Percentiles rank a stretch among this genome's conserved stretches.
phyloP scores from a whole-genome alignment of 2,888 invertebrate species.

The Phalangium opilio region DNA sequence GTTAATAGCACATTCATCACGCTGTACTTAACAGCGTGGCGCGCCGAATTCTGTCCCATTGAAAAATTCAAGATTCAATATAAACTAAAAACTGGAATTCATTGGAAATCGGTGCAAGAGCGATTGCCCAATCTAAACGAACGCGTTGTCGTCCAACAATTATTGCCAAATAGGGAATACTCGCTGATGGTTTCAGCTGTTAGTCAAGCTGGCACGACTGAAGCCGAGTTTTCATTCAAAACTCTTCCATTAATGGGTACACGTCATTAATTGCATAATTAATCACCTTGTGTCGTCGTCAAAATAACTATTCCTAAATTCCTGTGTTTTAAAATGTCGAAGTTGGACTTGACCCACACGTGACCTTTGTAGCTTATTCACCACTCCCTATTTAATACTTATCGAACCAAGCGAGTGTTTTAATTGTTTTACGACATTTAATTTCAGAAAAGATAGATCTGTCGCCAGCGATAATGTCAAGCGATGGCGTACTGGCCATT shows the following conservation, averaged over 20 bases:
- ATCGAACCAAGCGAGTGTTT: no score
- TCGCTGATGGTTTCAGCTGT: slow-evolving; percentile 30
- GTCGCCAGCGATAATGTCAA: no score
- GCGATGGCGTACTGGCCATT: no score
- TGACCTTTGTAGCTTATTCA: no score
- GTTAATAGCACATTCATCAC: slow-evolving; percentile 29
- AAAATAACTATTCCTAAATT: no score
- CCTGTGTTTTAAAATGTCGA: no score
- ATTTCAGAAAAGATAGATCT: no score
- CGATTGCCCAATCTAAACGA: slow-evolving; percentile 7
- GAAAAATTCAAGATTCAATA: slow-evolving; percentile 28
- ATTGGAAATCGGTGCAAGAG: slow-evolving; percentile 10
- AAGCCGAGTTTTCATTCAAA: slow-evolving; percentile 28
- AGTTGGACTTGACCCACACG: no score
- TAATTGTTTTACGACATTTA: no score
- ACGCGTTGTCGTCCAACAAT: slow-evolving; percentile 18
- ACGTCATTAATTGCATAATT: no score
- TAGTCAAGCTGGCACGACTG: slow-evolving; percentile 33
- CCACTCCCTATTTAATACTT: no score
- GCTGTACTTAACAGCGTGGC: slow-evolving; percentile 29
- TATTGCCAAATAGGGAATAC: slow-evolving; percentile 31
- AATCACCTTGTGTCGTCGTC: no score
- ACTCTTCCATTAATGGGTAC: slow-evolving; percentile 24
- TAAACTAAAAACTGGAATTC: slow-evolving; percentile 8
- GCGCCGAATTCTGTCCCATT: slow-evolving; percentile 29